Percentiles rank a stretch among this genome's conserved stretches.
Evolutionary conservation across 2,797 vertebrate genomes (phyloP).

Genomic region (Capromys pilorides): DNA sequence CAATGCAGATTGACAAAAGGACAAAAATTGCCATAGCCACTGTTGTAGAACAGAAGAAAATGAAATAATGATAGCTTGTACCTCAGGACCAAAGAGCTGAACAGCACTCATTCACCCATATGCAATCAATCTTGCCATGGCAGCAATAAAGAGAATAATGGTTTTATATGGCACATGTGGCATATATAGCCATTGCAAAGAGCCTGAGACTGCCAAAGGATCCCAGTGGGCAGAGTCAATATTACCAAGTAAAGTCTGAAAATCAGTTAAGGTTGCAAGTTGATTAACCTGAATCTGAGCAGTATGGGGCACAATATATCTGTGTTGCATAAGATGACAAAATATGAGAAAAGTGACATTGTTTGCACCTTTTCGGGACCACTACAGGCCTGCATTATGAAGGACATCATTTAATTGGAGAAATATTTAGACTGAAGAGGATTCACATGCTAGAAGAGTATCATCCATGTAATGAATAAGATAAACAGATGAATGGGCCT

Average conservation of each 20-base stretch:
- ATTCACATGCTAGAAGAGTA: not conserved
- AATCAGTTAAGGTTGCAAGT: not conserved
- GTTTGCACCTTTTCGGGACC: not conserved
- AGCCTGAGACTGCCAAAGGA: not conserved
- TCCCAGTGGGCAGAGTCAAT: not conserved
- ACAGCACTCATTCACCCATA: not conserved
- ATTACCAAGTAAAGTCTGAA: not conserved
- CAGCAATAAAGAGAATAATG: not conserved
- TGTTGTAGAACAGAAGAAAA: not conserved
- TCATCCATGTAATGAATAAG: not conserved
- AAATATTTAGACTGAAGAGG: not conserved
- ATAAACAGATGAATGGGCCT: not conserved
- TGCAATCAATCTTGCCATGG: not conserved
- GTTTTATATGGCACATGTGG: not conserved
- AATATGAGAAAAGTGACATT: not conserved
- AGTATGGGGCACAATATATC: not conserved
- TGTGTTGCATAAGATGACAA: not conserved
- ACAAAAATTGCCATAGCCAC: not conserved
- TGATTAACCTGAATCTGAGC: not conserved
- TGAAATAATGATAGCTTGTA: not conserved
- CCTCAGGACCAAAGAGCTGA: not conserved
- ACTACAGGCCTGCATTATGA: not conserved
- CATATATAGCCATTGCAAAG: not conserved
- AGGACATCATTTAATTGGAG: not conserved
- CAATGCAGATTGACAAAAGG: not conserved